These are phyloP conservation scores for Coelinius sp. DNA, from an alignment of 2,888 invertebrate genomes.

Conservation along the genomic window DNA sequence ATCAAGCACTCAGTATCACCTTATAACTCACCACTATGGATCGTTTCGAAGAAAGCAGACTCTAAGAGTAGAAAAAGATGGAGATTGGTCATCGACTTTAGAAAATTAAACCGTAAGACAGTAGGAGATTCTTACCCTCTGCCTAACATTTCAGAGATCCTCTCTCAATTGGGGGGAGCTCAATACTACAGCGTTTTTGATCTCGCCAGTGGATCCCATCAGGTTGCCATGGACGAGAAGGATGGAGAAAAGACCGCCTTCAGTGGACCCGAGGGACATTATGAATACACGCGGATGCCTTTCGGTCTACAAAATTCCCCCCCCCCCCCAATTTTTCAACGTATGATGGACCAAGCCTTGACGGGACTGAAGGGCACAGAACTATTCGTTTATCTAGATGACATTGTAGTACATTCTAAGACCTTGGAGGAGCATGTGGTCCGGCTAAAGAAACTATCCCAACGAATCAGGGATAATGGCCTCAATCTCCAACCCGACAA, in stretches of 20 bases:
- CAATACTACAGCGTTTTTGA: conserved; percentile 49
- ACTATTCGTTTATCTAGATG: conserved; percentile 36
- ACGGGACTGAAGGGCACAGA: conserved; percentile 24
- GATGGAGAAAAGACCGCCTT: conserved; percentile 40
- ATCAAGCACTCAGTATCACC: conserved; percentile 39
- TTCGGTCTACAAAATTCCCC: conserved; percentile 35
- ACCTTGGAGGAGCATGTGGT: conserved; percentile 16
- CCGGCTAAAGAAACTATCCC: conserved; percentile 19
- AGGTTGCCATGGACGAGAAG: conserved; percentile 37
- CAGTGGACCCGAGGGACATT: conserved; percentile 25
- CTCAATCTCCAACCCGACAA: conserved; percentile 34
- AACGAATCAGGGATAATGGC: background rate
- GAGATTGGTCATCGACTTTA: conserved; percentile 48
- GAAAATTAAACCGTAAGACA: conserved; percentile 49
- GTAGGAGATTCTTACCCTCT: conserved; percentile 46
- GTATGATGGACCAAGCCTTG: conserved; percentile 31
- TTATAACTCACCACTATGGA: conserved; percentile 44
- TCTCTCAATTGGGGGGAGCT: conserved; percentile 45
- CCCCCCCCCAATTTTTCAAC: conserved; percentile 1
- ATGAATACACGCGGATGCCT: conserved; percentile 32
- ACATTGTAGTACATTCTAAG: no score
- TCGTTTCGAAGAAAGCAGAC: conserved; percentile 48
- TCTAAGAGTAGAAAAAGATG: conserved; percentile 42
- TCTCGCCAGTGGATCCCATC: conserved; percentile 46
- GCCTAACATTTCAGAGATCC: conserved; percentile 46